phyloP scores from a whole-genome alignment of 1,140 invertebrate species.

The Neodiprion lecontei region DNA sequence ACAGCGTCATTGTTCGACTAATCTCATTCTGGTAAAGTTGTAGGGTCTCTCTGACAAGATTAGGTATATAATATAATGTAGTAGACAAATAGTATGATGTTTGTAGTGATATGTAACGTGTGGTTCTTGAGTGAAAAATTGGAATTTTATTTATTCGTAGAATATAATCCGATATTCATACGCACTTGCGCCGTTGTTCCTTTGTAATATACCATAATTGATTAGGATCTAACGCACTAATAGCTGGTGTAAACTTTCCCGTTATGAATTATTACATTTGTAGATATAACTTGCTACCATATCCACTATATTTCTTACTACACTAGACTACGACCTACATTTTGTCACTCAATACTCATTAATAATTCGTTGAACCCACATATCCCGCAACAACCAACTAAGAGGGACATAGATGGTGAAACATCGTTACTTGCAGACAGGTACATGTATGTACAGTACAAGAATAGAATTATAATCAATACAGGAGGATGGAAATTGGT shows the following conservation, averaged over 20 bases:
- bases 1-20: constrained; percentile 22
- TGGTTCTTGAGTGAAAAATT: no score
- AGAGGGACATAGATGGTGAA: constrained; percentile 6
- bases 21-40: constrained; percentile 46
- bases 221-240: no score
- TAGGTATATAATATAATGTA: constrained; percentile 42
- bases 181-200: background rate
- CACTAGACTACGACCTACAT: constrained; percentile 22
- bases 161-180: background rate
- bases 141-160: no score
- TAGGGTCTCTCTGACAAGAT: constrained; percentile 50
- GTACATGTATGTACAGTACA: background rate
- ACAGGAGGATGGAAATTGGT: no score
- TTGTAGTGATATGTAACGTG: no score
- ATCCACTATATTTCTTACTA: no score
- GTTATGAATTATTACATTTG: no score
- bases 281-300: no score
- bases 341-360: constrained; percentile 15
- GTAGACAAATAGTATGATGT: background rate
- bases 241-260: no score
- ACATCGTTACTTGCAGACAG: background rate
- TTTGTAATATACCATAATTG: background rate
- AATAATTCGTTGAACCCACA: constrained; percentile 18
- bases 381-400: constrained; percentile 14
- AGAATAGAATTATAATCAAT: no score